Base-by-base conservation (phyloP, 2,797 vertebrate genomes). In the Acomys russatus region DNA sequence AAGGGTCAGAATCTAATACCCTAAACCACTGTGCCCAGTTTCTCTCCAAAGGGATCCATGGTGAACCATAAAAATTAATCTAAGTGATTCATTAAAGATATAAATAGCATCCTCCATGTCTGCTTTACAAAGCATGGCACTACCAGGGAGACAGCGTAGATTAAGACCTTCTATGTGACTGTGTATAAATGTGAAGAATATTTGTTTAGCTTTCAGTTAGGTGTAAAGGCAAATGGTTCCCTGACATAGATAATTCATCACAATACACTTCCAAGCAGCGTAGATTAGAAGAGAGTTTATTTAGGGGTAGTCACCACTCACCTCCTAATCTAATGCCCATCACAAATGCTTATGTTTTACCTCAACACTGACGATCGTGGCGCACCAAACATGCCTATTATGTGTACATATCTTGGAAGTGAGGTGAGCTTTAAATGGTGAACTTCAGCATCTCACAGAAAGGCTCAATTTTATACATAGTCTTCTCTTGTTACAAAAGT, bases 21-120 rank as follows among this genome's bases (percentile, higher is more conserved):
- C 51, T 59, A 96, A 97, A 90, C 51, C 71, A 93, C 74, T 25
- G 3, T 9, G 44, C 92, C 93, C 63, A 4, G 4, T 96, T 51
- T 79, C 33, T 23, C 77, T 95, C 35, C 4, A 68, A 97, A 92
- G 64, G 96, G 71, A 95, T 94, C 90, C 28, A 44, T 87, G 95
- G 85, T 3, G 23, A 98, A 97, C 90, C 91, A 90, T 94, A 98
- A 95, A 98, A 97, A 94, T 96, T 88, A 95, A 97, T 97, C 94
- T 94, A 96, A 95, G 92, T 92, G n/a, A 95, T 98, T 98, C 97
- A 96, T 97, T 97, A 96, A 96, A 85, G 85, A 92, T 96, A 97
- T 98, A 94, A 95, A 97, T 87, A 97, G 80, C 59, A 92, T 73
- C 35, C 96, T 87, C 54, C 80, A 88, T 92, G 23, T 93, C 49